Conservation (phyloP, 1,140 invertebrate species). For the Hycleus cichorii region DNA sequence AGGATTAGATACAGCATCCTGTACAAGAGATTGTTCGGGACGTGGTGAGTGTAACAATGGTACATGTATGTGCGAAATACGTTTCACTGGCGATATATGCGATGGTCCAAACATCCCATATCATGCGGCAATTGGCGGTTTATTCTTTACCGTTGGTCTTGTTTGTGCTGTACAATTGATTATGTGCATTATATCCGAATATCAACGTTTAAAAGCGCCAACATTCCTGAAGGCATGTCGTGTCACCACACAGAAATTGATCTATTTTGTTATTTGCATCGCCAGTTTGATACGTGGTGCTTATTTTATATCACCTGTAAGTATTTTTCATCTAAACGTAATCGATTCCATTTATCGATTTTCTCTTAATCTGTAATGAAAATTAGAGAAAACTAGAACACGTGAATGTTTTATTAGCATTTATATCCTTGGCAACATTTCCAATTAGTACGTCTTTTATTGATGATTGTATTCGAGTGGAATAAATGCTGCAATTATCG, state of each 20-base stretch:
- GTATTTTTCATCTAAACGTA: conserved; percentile 28
- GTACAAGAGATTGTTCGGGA: conserved; percentile 69
- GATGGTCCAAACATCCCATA: conserved; percentile 55
- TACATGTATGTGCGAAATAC: conserved; percentile 84
- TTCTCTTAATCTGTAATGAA: no score
- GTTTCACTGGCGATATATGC: conserved; percentile 54
- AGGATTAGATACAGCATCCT: conserved; percentile 35
- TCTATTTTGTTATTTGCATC: conserved; percentile 84
- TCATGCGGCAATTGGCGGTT: conserved; percentile 63
- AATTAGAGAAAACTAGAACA: no score
- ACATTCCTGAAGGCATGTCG: conserved; percentile 72
- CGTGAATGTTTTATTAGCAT: no score
- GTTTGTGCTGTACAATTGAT: conserved; percentile 81
- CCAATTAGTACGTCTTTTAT: no score
- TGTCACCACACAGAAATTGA: conserved; percentile 84
- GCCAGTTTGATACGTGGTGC: conserved; percentile 78
- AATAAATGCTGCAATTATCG: no score
- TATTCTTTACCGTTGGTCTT: conserved; percentile 79
- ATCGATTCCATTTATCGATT: no score
- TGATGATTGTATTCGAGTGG: no score
- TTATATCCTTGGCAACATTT: no score
- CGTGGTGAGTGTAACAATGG: conserved; percentile 86
- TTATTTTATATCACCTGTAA: conserved; percentile 84
- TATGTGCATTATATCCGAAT: conserved; percentile 76
- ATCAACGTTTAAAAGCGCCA: conserved; percentile 72